Evolutionary conservation across 1,140 invertebrate species (phyloP).

Genomic region (Diachasma alloeum): DNA sequence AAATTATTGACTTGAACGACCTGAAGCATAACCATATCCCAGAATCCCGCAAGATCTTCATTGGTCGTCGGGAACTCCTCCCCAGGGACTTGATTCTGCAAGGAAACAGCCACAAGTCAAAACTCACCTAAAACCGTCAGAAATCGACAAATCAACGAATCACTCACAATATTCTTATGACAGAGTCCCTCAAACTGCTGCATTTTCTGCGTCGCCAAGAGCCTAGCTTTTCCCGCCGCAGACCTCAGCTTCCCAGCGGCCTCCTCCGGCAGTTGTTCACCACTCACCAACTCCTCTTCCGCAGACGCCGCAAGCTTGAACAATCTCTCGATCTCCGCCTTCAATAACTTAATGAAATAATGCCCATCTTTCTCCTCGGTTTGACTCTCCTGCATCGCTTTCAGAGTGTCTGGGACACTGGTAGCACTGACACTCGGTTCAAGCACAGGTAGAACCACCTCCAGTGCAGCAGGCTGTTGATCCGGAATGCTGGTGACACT

Average conservation of each 20-base stretch:
- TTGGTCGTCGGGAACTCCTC: constrained; percentile 88
- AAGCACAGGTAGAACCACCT: constrained; percentile 62
- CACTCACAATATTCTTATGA: constrained; percentile 80
- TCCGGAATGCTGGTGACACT: constrained; percentile 56
- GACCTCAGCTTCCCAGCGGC: constrained; percentile 83
- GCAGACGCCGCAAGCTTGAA: constrained; percentile 72
- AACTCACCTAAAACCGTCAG: background rate
- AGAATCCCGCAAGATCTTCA: constrained; percentile 92
- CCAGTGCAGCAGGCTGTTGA: constrained; percentile 62
- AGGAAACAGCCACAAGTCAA: constrained; percentile 21
- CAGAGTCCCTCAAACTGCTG: constrained; percentile 92
- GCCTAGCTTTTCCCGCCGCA: constrained; percentile 88
- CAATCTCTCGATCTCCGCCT: constrained; percentile 75
- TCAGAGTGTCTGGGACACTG: constrained; percentile 33
- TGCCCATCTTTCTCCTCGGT: constrained; percentile 71
- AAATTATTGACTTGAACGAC: constrained; percentile 81
- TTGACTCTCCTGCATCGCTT: constrained; percentile 45
- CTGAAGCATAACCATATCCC: constrained; percentile 96
- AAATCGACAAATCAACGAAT: background rate
- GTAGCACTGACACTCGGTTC: constrained; percentile 48
- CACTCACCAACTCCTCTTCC: constrained; percentile 71
- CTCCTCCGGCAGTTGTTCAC: constrained; percentile 73
- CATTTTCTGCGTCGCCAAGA: constrained; percentile 91
- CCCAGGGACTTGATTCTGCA: constrained; percentile 72
- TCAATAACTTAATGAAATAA: constrained; percentile 77